phyloP scores from a whole-genome alignment of 2,888 invertebrate genomes.

The Helicoverpa assulta region DNA sequence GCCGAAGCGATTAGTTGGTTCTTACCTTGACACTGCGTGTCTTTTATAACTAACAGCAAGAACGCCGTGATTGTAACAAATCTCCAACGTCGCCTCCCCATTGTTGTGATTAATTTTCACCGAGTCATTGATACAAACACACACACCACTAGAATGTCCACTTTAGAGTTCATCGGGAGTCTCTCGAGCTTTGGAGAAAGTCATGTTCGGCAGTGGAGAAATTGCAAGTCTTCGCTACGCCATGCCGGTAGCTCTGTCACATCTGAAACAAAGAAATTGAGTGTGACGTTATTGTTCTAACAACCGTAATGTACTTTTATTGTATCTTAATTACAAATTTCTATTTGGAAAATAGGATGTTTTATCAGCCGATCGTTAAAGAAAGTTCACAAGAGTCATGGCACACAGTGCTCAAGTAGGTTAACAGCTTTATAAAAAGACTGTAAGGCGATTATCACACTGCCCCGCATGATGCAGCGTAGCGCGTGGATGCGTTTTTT shows the following conservation, averaged over 20 bases:
- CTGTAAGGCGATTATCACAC: no score
- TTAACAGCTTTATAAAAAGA: constrained; percentile 60
- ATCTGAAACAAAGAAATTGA: constrained; percentile 81
- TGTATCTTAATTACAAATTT: constrained; percentile 9
- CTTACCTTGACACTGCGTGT: constrained; percentile 86
- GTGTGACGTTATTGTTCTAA: constrained; percentile 27
- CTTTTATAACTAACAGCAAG: constrained; percentile 82
- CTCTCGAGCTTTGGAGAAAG: constrained; percentile 64
- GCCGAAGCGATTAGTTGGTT: constrained; percentile 26
- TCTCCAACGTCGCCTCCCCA: constrained; percentile 88
- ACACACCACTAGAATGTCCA: constrained; percentile 60
- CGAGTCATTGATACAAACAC: constrained; percentile 81
- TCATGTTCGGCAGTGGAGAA: constrained; percentile 74
- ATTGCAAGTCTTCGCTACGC: constrained; percentile 72
- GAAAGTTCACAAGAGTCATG: constrained; percentile 18
- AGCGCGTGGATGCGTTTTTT: no score
- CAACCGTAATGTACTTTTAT: constrained; percentile 2
- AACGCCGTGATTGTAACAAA: constrained; percentile 84
- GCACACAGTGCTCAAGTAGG: constrained; percentile 54
- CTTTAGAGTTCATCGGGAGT: constrained; percentile 70
- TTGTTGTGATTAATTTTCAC: constrained; percentile 81
- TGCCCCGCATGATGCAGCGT: no score
- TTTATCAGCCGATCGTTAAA: constrained; percentile 6
- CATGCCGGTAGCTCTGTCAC: constrained; percentile 76
- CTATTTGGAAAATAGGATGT: constrained; percentile 2